Evolutionary conservation across 2,113 vertebrate species (phyloP).

Genomic region (Syngnathus typhle): DNA sequence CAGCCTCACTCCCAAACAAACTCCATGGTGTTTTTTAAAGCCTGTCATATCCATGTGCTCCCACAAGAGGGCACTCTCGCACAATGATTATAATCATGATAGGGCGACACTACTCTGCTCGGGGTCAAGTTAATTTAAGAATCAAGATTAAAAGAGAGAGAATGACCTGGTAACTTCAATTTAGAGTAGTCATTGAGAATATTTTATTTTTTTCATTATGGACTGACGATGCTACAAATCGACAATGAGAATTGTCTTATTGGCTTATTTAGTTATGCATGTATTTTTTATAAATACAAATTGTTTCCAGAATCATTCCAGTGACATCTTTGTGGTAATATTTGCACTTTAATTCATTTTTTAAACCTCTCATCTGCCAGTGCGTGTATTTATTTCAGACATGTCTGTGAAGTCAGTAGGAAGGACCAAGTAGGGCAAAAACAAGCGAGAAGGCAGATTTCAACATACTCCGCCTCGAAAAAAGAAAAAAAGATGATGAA

Average conservation of each 20-base stretch:
- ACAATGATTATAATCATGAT: neutral
- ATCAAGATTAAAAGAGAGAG: neutral
- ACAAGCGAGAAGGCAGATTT: constrained; percentile 31
- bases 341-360: neutral
- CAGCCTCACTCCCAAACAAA: neutral
- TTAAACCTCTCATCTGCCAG: neutral
- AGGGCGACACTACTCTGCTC: too few species aligned
- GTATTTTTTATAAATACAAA: too few species aligned
- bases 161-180: neutral
- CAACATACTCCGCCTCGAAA: constrained; percentile 36
- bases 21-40: constrained; percentile 6
- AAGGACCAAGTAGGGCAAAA: constrained; percentile 46
- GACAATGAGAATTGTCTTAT: too few species aligned
- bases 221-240: too few species aligned
- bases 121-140: neutral
- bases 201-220: too few species aligned
- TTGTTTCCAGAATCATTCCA: too few species aligned
- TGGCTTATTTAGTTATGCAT: too few species aligned
- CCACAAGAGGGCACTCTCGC: neutral
- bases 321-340: too few species aligned
- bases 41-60: neutral
- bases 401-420: constrained; percentile 1
- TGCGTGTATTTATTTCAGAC: neutral
- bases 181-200: neutral
- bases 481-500: constrained; percentile 53